Base-by-base conservation (phyloP, 2,113 vertebrate species). In the Ammodytes marinus region DNA sequence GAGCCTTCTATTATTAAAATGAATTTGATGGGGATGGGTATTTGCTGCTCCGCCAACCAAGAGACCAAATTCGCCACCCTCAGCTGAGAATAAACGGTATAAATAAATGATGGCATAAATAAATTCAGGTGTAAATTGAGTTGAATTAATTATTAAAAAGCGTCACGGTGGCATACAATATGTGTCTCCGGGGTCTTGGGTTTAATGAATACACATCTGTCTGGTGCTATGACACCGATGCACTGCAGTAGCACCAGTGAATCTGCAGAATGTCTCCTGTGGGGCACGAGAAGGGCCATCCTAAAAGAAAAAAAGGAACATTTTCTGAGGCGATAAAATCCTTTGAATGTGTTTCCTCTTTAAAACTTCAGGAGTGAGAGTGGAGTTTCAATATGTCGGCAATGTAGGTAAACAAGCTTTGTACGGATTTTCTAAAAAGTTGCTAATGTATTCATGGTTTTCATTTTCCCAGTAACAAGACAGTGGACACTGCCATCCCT, bases 1-100 rank as follows among this genome's bases (percentile, higher is more conserved):
- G 93, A 88, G 86, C 84, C 83, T 92, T 95, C 92, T 93, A 95
- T 96, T 95, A 95, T 95, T 95, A 93, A 95, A 95, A 94, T 93
- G 88, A 91, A 95, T 94, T 94, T 93, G 93, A 92, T 78, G 77
- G 82, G 27, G 81, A 88, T 69, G 85, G 27, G 83, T 85, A 87
- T 92, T 64, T 77, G 77, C 80, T 77, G 85, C 88, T 85, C 74
- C 66, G 19, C 79, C 85, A 83, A 74, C 77, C 83, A 45, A 1
- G 66, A 81, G 74, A 84, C 58, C 86, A 60, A 73, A 87, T 73
- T 79, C 71, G 70, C 27, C 27, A 27, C 65, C 59, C 77, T 79
- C 88, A 79, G 78, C 39, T 17, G 70, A 84, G 83, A 86, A 91
- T 83, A 88, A 86, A 83, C 40, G 37, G 39, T 40, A 90, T 93